Evolutionary conservation across 2,888 invertebrate species (phyloP), one percentile per base, ranked within the genome.

Genomic region (Lamproptera curius): DNA sequence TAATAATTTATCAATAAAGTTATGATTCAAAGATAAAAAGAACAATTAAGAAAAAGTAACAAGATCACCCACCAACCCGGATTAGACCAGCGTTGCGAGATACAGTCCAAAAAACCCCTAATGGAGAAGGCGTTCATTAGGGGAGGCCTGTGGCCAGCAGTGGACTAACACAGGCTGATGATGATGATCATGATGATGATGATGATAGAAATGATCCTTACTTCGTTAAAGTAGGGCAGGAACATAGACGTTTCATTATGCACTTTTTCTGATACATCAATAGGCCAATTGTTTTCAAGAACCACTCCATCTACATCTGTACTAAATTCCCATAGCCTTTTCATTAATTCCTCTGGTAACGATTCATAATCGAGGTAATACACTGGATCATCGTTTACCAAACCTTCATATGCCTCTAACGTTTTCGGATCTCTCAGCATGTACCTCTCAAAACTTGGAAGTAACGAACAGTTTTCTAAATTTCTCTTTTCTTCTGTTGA

Each of bases 241-340:
- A 59, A 53, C n/a, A 58, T 53, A 16, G 66, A 52, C 1, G 74
- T 71, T 42, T 73, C 63, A 43, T 83, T 76, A 26, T 74, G 50
- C 57, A 70, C 44, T 67, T 89, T 72, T 48, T 68, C 8, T 2
- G 72, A 64, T 46, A 76, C 67, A 42, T 87, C 87, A 17, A 82
- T 56, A 8, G 91, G 91, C 90, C 91, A 91, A 62, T 78, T 90
- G 50, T 90, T 89, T 61, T 81, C 82, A 40, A 91, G 66, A 15
- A 89, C 53, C 31, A 89, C 62, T 4, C 88, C 90, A 55, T 85
- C 80, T n/a, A 76, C 46, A 9, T 65, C 55, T 11, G 2, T 6
- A n/a, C 4, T n/a, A 31, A 11, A 31, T 11, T 5, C 2, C 28
- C 28, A 28, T 42, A 84, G 56, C 16, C 51, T 57, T 8, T 69